Percentiles rank a stretch among this genome's conserved stretches.
Evolutionary conservation across 2,113 vertebrate genomes (phyloP).

Genomic region (Ascaphus truei): DNA sequence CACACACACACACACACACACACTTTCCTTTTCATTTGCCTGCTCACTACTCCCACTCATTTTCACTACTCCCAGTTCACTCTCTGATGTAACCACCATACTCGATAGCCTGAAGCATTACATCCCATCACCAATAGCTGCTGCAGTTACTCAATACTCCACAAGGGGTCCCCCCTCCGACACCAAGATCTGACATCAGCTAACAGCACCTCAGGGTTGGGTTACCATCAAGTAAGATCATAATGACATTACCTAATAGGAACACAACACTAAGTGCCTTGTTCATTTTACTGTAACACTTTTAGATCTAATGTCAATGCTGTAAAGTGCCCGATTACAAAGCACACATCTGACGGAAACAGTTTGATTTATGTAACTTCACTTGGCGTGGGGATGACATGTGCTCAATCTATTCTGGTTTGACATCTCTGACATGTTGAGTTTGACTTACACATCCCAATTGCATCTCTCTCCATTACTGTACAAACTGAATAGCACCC

Average conservation of each 20-base stretch:
- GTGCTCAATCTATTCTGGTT: background rate
- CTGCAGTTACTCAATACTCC: background rate
- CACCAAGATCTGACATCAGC: background rate
- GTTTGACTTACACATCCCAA: background rate
- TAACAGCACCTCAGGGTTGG: background rate
- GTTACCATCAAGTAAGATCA: background rate
- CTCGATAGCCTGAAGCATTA: background rate
- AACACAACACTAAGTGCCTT: background rate
- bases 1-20: too few species aligned
- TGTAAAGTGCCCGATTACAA: slow-evolving; percentile 6
- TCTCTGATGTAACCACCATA: too few species aligned
- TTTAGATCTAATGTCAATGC: slow-evolving; percentile 5
- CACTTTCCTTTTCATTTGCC: too few species aligned
- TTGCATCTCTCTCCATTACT: slow-evolving; percentile 4
- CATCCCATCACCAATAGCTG: too few species aligned
- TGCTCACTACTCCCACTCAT: too few species aligned
- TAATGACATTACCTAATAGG: background rate
- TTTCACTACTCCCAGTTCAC: too few species aligned
- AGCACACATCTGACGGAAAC: background rate
- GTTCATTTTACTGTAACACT: background rate
- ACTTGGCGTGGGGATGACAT: background rate
- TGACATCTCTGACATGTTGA: slow-evolving; percentile 16
- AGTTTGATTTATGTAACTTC: slow-evolving; percentile 7
- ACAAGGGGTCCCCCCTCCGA: background rate
- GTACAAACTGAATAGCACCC: background rate